Percentiles rank a stretch among this genome's conserved stretches.
Evolutionary conservation across 2,113 vertebrate species (phyloP).

Genomic region (Oncorhynchus clarkii): DNA sequence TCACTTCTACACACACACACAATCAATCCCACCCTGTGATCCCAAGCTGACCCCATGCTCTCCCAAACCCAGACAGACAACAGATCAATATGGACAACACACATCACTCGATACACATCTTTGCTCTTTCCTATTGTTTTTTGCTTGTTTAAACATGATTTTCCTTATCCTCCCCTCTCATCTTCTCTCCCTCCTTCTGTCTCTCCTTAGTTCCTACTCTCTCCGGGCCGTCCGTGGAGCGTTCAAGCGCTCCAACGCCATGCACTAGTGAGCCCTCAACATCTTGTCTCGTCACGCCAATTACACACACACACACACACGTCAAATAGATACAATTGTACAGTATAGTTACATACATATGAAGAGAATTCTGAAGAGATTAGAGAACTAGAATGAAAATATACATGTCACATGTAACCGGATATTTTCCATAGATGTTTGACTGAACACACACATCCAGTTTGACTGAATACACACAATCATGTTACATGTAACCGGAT

Average conservation of each 20-base stretch:
- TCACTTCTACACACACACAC: neutral
- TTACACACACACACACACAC: slow-evolving; percentile 54
- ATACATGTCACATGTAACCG: too few species aligned
- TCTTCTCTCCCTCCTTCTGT: slow-evolving; percentile 57
- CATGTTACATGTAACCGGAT: too few species aligned
- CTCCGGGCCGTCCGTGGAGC: slow-evolving; percentile 68
- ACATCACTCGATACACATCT: slow-evolving; percentile 6
- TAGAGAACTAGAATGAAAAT: too few species aligned
- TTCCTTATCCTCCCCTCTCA: slow-evolving; percentile 40
- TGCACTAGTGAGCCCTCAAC: slow-evolving; percentile 69
- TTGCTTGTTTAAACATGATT: slow-evolving; percentile 42
- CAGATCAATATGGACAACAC: neutral
- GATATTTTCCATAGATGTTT: too few species aligned
- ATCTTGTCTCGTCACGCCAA: slow-evolving; percentile 80
- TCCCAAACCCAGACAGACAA: slow-evolving; percentile 8
- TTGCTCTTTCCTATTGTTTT: slow-evolving; percentile 29
- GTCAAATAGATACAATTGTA: too few species aligned
- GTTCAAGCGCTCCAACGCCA: slow-evolving; percentile 71
- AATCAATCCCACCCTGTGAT: neutral
- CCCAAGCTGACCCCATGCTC: neutral
- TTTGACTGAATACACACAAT: neutral
- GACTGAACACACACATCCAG: too few species aligned
- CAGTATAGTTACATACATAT: too few species aligned
- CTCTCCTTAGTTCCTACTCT: slow-evolving; percentile 62
- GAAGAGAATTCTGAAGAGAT: too few species aligned